Conservation (phyloP, 2,888 invertebrate genomes). For the Drosophila melanosoma region DNA sequence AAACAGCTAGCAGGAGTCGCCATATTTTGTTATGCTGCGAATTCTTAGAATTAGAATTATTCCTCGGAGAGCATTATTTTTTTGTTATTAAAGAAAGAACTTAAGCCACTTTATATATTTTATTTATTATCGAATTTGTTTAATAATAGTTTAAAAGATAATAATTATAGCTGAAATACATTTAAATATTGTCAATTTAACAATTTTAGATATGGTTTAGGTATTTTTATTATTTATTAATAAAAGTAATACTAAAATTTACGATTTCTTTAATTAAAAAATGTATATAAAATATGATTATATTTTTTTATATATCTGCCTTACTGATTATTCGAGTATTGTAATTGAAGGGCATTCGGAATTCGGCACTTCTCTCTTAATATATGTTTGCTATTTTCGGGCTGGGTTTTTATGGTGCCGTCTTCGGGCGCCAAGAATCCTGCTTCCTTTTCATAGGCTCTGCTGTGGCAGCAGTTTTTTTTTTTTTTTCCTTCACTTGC, state of each 20-base stretch:
- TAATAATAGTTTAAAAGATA: background rate
- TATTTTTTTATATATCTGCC: background rate
- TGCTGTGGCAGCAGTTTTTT: slow-evolving; percentile 48
- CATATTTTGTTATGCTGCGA: slow-evolving; percentile 46
- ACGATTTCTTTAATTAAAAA: background rate
- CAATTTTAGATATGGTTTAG: background rate
- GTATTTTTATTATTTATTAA: background rate
- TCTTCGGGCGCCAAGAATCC: slow-evolving; percentile 74
- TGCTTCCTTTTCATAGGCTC: slow-evolving; percentile 62
- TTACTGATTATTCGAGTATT: background rate
- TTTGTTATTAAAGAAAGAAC: background rate
- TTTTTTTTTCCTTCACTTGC: slow-evolving; percentile 58
- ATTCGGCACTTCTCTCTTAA: background rate
- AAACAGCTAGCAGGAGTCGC: background rate
- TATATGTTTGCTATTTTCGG: background rate
- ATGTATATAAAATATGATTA: background rate
- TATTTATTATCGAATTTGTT: background rate
- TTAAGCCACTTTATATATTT: fast-evolving
- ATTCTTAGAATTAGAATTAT: background rate
- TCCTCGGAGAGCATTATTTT: background rate
- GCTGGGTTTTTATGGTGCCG: slow-evolving; percentile 65
- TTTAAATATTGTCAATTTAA: background rate
- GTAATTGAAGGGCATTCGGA: background rate
- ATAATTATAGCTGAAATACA: background rate
- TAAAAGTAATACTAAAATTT: background rate